A percentile compares a stretch with the other conserved stretches of the same genome.
Evolutionary conservation across 2,797 vertebrate genomes (phyloP).

Genomic region (Cebuella pygmaea): DNA sequence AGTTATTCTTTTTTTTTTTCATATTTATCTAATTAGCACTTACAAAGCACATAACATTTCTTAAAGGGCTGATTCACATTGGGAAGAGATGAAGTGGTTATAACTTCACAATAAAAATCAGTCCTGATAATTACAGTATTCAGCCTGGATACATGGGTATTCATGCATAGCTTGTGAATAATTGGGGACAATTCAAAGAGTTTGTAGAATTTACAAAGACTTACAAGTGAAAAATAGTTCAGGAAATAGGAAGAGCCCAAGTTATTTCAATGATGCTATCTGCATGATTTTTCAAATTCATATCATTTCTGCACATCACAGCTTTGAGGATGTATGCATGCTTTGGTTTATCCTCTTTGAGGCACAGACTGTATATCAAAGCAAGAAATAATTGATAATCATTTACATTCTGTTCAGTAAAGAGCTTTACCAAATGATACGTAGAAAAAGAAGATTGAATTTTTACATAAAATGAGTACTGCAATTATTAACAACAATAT

Average conservation of each 20-base stretch:
- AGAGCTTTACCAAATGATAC: conserved; percentile 52
- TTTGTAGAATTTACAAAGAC: conserved; percentile 64
- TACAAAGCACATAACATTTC: conserved; percentile 49
- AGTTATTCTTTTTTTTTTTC: neutral
- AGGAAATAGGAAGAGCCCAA: conserved; percentile 47
- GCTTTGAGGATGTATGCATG: neutral
- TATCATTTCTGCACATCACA: conserved; percentile 60
- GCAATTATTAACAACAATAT: conserved; percentile 64
- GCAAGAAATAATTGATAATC: conserved; percentile 69
- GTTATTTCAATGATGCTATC: conserved; percentile 46
- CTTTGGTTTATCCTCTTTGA: conserved; percentile 53
- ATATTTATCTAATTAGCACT: conserved; percentile 67
- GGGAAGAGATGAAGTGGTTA: conserved; percentile 68
- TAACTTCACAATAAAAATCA: conserved; percentile 77
- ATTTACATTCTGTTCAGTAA: conserved; percentile 41
- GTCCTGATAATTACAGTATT: conserved; percentile 78
- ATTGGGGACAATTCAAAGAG: conserved; percentile 67
- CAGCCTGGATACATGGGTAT: conserved; percentile 39
- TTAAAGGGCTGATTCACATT: conserved; percentile 60
- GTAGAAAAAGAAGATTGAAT: conserved; percentile 55
- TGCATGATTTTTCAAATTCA: conserved; percentile 62
- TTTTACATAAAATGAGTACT: conserved; percentile 68
- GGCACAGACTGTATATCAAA: conserved; percentile 50
- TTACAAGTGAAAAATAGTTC: conserved; percentile 67
- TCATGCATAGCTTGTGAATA: conserved; percentile 73